Base-by-base conservation (phyloP, 2,113 vertebrate genomes). In the Phaetusa simplex region DNA sequence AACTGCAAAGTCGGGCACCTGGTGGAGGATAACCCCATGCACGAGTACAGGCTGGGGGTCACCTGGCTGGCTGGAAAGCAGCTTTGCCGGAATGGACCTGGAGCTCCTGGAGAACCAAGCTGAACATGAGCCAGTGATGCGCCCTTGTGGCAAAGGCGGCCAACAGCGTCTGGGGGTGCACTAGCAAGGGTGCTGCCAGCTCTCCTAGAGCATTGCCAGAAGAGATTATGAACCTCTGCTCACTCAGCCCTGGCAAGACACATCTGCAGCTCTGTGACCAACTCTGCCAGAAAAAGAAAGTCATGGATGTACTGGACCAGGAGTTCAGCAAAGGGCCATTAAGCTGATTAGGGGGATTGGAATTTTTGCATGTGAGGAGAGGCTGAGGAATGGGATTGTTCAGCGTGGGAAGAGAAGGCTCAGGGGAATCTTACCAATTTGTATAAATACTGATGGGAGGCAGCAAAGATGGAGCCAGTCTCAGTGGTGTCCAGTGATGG, bases 21-120 rank as follows among this genome's bases (percentile, higher is more conserved):
- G 59, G 17, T 9, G 72, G 29, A 34, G 58, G 58, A 71, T 18
- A 86, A 24, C 3, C n/a, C 67, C 17, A 8, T 0, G n/a, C 27
- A 7, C 8, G 40, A 14, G 56, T 3, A 11, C 29, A 14, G 43
- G 0, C 4, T 15, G 29, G 7, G 49, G 26, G 20, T 45, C 5
- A 3, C 1, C 2, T 0, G 0, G 36, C 3, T 20, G 76, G 71
- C 3, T 20, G 76, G 71, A 13, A 87, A 52, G 78, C 5, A 19
- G 50, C 0, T 76, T 3, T 10, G 38, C 56, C 5, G 59, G 53
- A 70, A 27, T 79, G 47, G n/a, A n/a, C 24, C 53, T 3, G 38
- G 30, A n/a, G 67, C 40, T 53, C 20, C 83, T 9, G 62, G 38
- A 76, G 65, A 2, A 4, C 40, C 30, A 6, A 22, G 61, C 0